Conservation (phyloP, 2,113 vertebrate genomes). For the Argyrosomus japonicus region DNA sequence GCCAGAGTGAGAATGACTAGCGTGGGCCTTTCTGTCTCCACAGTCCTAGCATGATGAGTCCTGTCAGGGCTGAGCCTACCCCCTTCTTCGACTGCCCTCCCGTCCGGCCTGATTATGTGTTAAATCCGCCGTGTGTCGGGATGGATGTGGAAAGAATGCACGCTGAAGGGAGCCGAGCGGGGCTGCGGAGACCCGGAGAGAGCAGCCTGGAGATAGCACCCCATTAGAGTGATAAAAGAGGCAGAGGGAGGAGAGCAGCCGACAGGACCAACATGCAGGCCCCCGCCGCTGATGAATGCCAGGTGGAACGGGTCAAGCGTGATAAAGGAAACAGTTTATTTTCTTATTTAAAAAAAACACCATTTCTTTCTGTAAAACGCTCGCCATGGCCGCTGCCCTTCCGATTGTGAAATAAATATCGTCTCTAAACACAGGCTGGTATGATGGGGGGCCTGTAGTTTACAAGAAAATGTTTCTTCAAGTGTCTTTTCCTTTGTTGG, state of each 20-base stretch:
- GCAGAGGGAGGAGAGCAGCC: constrained; percentile 81
- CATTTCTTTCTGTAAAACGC: constrained; percentile 47
- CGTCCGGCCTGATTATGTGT: constrained; percentile 81
- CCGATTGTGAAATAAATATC: constrained; percentile 56
- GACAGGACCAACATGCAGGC: constrained; percentile 81
- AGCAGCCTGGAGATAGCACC: constrained; percentile 81
- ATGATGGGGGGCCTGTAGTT: constrained; percentile 27
- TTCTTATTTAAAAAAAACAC: constrained; percentile 80
- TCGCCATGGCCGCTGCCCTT: not conserved
- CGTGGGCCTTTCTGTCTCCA: constrained; percentile 75
- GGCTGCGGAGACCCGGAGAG: constrained; percentile 66
- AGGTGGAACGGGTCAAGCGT: constrained; percentile 83
- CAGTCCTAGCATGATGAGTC: constrained; percentile 74
- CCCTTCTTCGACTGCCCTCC: constrained; percentile 51
- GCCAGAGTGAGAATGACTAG: constrained; percentile 52
- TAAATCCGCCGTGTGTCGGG: constrained; percentile 83
- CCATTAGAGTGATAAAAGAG: constrained; percentile 88
- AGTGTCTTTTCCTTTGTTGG: constrained; percentile 11
- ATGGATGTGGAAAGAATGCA: constrained; percentile 82
- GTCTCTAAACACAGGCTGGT: constrained; percentile 45
- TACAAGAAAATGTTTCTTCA: constrained; percentile 19
- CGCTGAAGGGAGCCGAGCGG: constrained; percentile 28
- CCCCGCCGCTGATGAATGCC: constrained; percentile 84
- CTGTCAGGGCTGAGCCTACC: constrained; percentile 68
- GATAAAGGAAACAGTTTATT: constrained; percentile 85